phyloP scores from a whole-genome alignment of 1,140 invertebrate species.

The Psix sp. region DNA sequence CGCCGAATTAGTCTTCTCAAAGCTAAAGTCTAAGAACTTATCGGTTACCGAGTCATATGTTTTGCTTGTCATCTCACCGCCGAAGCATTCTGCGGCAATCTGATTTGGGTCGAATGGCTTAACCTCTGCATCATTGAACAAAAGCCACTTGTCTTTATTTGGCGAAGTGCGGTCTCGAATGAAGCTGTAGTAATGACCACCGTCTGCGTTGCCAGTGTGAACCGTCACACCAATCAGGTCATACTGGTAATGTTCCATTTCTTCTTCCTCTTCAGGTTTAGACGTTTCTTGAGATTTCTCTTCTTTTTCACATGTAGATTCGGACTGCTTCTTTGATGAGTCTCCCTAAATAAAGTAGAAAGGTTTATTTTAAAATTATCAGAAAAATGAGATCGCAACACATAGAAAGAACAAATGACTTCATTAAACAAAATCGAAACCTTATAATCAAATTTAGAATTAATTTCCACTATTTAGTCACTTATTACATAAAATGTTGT shows the following conservation, averaged over 20 bases:
- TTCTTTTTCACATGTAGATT: conserved; percentile 67
- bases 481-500: too few species aligned
- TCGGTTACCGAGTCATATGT: conserved; percentile 97
- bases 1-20: conserved; percentile 97
- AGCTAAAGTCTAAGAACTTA: conserved; percentile 97
- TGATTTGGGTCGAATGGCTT: conserved; percentile 96
- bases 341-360: too few species aligned
- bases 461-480: too few species aligned
- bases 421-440: too few species aligned
- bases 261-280: conserved; percentile 60
- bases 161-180: conserved; percentile 88
- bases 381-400: too few species aligned
- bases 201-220: conserved; percentile 96
- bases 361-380: too few species aligned
- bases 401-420: too few species aligned
- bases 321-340: too few species aligned
- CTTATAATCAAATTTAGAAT: too few species aligned
- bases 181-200: conserved; percentile 98
- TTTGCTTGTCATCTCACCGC: conserved; percentile 98
- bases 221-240: conserved; percentile 97
- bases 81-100: conserved; percentile 96
- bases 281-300: conserved; percentile 57
- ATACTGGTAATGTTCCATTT: conserved; percentile 85
- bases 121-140: conserved; percentile 97
- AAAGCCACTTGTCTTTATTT: conserved; percentile 91